Evolutionary conservation across 2,113 vertebrate species (phyloP).

Genomic region (Echinops telfairi): DNA sequence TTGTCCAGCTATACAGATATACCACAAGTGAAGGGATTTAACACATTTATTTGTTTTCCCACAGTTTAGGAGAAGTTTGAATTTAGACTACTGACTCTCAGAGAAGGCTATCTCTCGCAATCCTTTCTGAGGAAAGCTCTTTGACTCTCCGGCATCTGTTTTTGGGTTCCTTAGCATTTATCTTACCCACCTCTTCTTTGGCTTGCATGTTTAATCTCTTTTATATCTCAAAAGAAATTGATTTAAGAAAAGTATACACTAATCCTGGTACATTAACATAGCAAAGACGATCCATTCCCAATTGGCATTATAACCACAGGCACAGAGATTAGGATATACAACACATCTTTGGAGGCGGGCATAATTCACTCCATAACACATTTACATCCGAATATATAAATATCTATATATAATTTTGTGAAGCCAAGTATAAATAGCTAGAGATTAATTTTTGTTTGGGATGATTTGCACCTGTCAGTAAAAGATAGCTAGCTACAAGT

Average conservation of each 20-base stretch:
- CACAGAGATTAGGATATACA: neutral
- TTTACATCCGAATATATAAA: neutral
- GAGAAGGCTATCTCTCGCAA: too few relatives aligned
- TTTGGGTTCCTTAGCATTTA: neutral
- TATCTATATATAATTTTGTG: neutral
- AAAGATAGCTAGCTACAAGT: neutral
- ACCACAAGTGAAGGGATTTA: too few relatives aligned
- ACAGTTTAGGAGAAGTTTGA: too few relatives aligned
- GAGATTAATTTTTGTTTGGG: conserved; percentile 48
- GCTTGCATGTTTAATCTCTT: neutral
- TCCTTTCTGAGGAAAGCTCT: too few relatives aligned
- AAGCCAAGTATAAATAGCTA: neutral
- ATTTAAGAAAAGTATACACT: neutral
- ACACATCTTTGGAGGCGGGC: neutral
- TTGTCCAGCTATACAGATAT: too few relatives aligned
- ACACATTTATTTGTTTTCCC: too few relatives aligned
- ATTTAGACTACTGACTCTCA: too few relatives aligned
- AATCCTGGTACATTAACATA: neutral
- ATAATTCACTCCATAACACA: neutral
- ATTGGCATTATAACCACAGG: neutral
- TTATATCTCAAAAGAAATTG: neutral
- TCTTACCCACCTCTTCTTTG: neutral
- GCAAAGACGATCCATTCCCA: neutral
- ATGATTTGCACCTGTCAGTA: neutral
- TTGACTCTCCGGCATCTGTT: too few relatives aligned